Base-by-base conservation (phyloP, 1,140 invertebrate species). In the Triops longicaudatus region DNA sequence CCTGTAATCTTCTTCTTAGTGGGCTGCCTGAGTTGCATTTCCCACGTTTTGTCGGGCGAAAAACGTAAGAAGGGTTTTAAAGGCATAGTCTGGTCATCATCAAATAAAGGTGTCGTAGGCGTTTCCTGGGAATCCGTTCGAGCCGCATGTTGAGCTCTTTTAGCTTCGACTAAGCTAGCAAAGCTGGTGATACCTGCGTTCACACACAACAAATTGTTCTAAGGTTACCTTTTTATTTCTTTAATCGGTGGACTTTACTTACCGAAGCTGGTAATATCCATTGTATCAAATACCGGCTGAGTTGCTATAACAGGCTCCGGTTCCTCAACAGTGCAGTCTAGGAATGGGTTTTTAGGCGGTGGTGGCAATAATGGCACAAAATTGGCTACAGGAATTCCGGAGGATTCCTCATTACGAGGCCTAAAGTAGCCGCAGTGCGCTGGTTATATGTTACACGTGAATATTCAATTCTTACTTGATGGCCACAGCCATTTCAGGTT, bases 1-100 rank as follows among this genome's bases (percentile, higher is more conserved):
- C 94, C 94, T 0, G 97, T 98, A 77, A 99, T 94, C 84, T 98
- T 98, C 88, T 99, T 99, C 84, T 99, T 99, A 80, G 95, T 96
- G 6, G 97, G 97, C 82, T 98, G 94, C 17, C 97, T 87, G 37
- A 99, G 86, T 78, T 98, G 93, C 91, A 99, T 93, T 83, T 98
- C 96, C 96, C 97, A 99, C 1, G 91, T 88, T 63, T 63, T 17
- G 50, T 63, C 50, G 14, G 22, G 22, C 22, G 50, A 63, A 63
- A 63, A 63, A 74, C 95, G 87, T 5, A 93, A 93, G 84, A 97
- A 99, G 26, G 94, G 92, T 85, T 96, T 94, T 22, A 99, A 86
- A 0, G 96, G 96, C 83, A 94, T 91, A 1, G 95, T 94, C 27
- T 93, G 90, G 83, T 98, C 96, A 78, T 98, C 96, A 83, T 98